These are phyloP conservation scores for Lates japonicus DNA, from an alignment of 2,797 vertebrate genomes.

Conservation along the genomic window DNA sequence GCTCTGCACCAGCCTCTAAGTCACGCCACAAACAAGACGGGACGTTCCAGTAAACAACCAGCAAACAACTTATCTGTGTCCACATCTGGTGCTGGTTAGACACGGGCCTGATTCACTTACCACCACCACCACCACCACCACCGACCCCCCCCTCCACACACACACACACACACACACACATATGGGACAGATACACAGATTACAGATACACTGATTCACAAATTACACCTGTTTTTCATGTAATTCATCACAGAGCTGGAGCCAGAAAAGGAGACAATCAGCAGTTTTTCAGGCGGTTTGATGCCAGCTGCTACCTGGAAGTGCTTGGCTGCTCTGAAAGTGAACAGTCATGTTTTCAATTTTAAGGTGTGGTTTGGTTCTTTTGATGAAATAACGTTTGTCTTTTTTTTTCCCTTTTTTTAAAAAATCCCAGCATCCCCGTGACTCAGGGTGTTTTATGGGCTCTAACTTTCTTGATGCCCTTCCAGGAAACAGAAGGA, in stretches of 20 bases:
- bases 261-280: background rate
- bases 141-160: background rate
- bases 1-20: background rate
- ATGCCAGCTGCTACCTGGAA: conserved; percentile 64
- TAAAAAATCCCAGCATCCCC: conserved; percentile 13
- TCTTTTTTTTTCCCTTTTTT: background rate
- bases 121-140: background rate
- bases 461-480: conserved; percentile 21
- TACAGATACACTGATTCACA: conserved; percentile 49
- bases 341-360: background rate
- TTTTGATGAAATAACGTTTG: conserved; percentile 32
- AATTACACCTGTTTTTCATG: conserved; percentile 60
- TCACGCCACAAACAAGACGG: conserved; percentile 27
- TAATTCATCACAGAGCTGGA: conserved; percentile 15
- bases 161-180: conserved; percentile 52
- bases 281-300: conserved; percentile 18
- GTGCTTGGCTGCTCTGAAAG: conserved; percentile 22
- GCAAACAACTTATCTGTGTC: conserved; percentile 72
- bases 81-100: conserved; percentile 85
- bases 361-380: conserved; percentile 15
- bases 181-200: background rate
- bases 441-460: conserved; percentile 49
- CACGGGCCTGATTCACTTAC: conserved; percentile 71
- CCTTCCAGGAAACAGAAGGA: conserved; percentile 64
- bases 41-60: conserved; percentile 55